Evolutionary conservation across 1,140 invertebrate species (phyloP).

Genomic region (Sitophilus oryzae): DNA sequence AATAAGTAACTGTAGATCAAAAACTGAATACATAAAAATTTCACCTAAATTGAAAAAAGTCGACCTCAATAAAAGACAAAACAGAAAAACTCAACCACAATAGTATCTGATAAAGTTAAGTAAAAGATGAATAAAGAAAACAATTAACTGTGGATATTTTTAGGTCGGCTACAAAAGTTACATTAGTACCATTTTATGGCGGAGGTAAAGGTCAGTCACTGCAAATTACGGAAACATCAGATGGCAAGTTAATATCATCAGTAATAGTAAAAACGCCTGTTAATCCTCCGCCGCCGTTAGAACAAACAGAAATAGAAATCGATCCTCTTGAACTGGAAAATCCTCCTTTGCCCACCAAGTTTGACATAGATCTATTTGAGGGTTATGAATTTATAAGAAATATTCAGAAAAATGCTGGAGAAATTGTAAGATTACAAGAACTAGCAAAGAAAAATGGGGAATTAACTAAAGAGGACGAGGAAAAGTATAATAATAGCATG

Average conservation of each 20-base stretch:
- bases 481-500: constrained; percentile 45
- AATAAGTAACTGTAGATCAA: too few species aligned
- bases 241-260: constrained; percentile 49
- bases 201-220: constrained; percentile 59
- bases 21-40: too few species aligned
- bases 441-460: constrained; percentile 45
- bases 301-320: constrained; percentile 26
- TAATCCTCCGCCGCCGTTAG: neutral
- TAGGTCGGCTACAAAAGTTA: constrained; percentile 31
- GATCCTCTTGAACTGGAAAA: constrained; percentile 36
- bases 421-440: constrained; percentile 49
- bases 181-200: constrained; percentile 55
- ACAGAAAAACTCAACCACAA: too few species aligned
- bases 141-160: constrained; percentile 1
- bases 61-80: too few species aligned
- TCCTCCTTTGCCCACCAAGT: constrained; percentile 35
- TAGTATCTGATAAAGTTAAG: too few species aligned
- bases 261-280: constrained; percentile 35
- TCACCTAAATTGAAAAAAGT: too few species aligned
- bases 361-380: constrained; percentile 30
- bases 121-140: too few species aligned
- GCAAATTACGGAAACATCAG: constrained; percentile 51
- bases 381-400: constrained; percentile 36
- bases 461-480: constrained; percentile 45
- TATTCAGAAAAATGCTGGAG: constrained; percentile 47